Evolutionary conservation across 2,113 vertebrate species (phyloP).

Genomic region (Platichthys stellatus): DNA sequence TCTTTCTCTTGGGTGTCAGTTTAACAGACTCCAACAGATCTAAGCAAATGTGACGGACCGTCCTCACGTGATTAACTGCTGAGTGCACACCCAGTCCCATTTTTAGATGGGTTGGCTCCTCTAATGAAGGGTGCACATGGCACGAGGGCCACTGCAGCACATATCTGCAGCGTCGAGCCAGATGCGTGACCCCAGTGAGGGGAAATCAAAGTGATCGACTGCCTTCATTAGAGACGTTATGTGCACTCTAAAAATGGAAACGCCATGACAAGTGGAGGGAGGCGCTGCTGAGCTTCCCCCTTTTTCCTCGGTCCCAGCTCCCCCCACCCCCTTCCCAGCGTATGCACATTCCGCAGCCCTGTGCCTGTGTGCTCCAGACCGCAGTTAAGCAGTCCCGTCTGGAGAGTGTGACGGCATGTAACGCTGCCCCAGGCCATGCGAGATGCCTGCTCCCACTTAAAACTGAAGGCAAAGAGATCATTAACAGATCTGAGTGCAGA

Average conservation of each 20-base stretch:
- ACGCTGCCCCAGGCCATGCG: slow-evolving; percentile 68
- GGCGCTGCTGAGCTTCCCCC: slow-evolving; percentile 21
- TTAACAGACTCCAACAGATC: slow-evolving; percentile 3
- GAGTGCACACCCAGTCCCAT: slow-evolving; percentile 35
- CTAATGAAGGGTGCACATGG: slow-evolving; percentile 42
- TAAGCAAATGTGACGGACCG: slow-evolving; percentile 4
- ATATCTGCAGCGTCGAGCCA: slow-evolving; percentile 27
- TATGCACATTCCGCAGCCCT: slow-evolving; percentile 65
- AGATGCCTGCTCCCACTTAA: slow-evolving; percentile 80
- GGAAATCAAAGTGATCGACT: slow-evolving; percentile 59
- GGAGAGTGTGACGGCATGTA: slow-evolving; percentile 81
- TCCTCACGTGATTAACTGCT: slow-evolving; percentile 31
- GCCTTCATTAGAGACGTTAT: slow-evolving; percentile 66
- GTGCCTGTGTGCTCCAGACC: slow-evolving; percentile 75
- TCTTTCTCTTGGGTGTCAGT: background rate
- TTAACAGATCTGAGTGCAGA: slow-evolving; percentile 75
- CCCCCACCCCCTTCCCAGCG: slow-evolving; percentile 47
- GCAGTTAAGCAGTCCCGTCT: slow-evolving; percentile 83
- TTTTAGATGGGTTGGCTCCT: slow-evolving; percentile 44
- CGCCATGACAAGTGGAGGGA: slow-evolving; percentile 44
- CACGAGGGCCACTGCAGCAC: slow-evolving; percentile 24
- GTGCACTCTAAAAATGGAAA: slow-evolving; percentile 51
- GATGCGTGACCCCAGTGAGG: slow-evolving; percentile 59
- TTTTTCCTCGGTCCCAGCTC: slow-evolving; percentile 33
- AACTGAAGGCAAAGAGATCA: slow-evolving; percentile 73